Conservation (phyloP, 2,797 vertebrate genomes). For the Acestrorhynchus altus region DNA sequence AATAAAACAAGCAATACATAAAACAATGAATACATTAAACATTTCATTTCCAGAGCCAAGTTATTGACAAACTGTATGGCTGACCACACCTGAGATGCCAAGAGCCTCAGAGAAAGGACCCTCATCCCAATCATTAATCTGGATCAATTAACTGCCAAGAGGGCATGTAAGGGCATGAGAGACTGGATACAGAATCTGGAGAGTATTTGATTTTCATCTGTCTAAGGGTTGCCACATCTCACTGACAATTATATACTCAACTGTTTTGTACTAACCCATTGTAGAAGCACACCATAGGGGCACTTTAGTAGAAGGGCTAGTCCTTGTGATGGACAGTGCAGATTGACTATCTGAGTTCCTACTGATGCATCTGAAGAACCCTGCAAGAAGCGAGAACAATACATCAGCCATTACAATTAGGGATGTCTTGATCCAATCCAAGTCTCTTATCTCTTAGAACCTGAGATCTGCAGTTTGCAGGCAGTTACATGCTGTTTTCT, state of each 20-base stretch:
- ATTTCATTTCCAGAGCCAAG: too few relatives aligned
- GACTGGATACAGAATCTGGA: slow-evolving; percentile 14
- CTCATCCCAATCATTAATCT: slow-evolving; percentile 14
- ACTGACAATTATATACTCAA: slow-evolving; percentile 58
- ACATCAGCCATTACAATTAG: too few relatives aligned
- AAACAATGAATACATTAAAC: not conserved
- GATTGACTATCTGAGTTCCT: not conserved
- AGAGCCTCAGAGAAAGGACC: not conserved
- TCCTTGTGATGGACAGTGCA: not conserved
- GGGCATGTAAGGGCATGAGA: slow-evolving; percentile 46
- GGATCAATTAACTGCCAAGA: slow-evolving; percentile 35
- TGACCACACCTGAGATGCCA: not conserved
- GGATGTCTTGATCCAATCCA: too few relatives aligned
- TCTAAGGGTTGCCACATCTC: slow-evolving; percentile 19
- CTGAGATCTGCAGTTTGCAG: too few relatives aligned
- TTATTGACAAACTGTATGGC: slow-evolving; percentile 6
- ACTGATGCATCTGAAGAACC: not conserved
- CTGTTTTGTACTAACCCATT: not conserved
- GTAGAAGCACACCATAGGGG: slow-evolving; percentile 5
- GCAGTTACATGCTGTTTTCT: too few relatives aligned
- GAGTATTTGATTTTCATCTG: slow-evolving; percentile 24
- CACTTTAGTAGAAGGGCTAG: not conserved
- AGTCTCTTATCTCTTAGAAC: too few relatives aligned
- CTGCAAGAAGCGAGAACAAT: not conserved
- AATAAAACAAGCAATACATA: not conserved